Conservation (phyloP, 2,113 vertebrate genomes). For the Stigmatopora nigra region DNA sequence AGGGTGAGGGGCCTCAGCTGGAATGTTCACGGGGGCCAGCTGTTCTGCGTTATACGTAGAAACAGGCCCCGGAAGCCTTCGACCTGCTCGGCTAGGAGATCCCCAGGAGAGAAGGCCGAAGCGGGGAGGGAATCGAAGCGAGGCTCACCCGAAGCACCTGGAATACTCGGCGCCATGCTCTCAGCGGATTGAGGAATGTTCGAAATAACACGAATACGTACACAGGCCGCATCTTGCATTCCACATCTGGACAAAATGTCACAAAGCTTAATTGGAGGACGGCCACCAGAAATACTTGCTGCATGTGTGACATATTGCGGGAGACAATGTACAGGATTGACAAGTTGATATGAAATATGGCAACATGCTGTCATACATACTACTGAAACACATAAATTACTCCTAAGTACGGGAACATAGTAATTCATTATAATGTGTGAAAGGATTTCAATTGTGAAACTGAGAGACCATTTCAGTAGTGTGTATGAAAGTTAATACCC, state of each 20-base stretch:
- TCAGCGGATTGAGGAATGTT: conserved; percentile 57
- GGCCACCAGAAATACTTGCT: conserved; percentile 16
- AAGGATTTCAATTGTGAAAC: too few species aligned
- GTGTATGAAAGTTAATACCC: too few species aligned
- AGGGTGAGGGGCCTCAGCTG: conserved; percentile 66
- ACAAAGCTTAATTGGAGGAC: conserved; percentile 39
- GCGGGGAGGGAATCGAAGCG: conserved; percentile 24
- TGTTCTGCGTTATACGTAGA: conserved; percentile 65
- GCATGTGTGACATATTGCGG: not conserved
- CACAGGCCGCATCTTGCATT: conserved; percentile 62
- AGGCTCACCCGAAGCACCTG: conserved; percentile 49
- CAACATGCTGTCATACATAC: not conserved
- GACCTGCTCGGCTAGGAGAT: conserved; percentile 45
- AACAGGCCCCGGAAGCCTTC: conserved; percentile 59
- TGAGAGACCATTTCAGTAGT: conserved; percentile 1
- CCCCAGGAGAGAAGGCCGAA: conserved; percentile 34
- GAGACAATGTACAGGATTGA: not conserved
- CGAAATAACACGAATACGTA: conserved; percentile 66
- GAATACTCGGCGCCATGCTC: conserved; percentile 50
- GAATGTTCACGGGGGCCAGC: conserved; percentile 74
- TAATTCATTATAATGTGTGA: too few species aligned
- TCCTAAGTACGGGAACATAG: too few species aligned
- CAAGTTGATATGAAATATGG: not conserved
- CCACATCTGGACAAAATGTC: conserved; percentile 69
- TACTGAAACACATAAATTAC: too few species aligned